These are phyloP conservation scores for Aurelia sp. DNA, from an alignment of 30 jellyfish, hydroid and myxozoan genomes.

Conservation along the genomic window DNA sequence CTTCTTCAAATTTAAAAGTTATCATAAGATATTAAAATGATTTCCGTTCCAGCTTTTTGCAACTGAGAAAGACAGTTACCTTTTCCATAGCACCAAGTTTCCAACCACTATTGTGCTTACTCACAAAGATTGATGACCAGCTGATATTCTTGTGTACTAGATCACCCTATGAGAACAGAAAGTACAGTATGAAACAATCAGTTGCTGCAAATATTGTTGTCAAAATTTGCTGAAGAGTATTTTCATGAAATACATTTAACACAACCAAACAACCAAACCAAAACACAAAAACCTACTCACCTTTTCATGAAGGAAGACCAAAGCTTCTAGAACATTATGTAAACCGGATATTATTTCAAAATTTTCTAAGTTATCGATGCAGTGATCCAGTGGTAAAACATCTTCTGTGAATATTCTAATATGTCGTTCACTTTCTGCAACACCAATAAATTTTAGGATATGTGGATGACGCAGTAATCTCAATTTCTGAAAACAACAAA, in stretches of 20 bases:
- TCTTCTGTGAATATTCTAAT: slow-evolving; percentile 80
- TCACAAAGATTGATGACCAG: slow-evolving; percentile 78
- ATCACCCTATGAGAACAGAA: slow-evolving; percentile 44
- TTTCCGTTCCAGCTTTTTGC: too few species aligned
- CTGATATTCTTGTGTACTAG: slow-evolving; percentile 71
- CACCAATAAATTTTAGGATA: slow-evolving; percentile 72
- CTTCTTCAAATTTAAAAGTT: too few species aligned
- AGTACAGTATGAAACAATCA: too few species aligned
- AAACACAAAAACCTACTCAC: slow-evolving; percentile 1
- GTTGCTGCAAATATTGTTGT: too few species aligned
- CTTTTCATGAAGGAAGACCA: slow-evolving; percentile 84
- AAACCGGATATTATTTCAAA: slow-evolving; percentile 85
- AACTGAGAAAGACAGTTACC: slow-evolving; percentile 3
- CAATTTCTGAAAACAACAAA: slow-evolving; percentile 48
- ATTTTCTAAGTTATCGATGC: slow-evolving; percentile 50
- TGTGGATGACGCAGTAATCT: slow-evolving; percentile 82
- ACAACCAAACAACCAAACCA: too few species aligned
- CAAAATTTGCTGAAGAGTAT: too few species aligned
- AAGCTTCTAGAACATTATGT: slow-evolving; percentile 78
- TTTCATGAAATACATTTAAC: too few species aligned
- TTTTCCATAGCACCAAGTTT: slow-evolving; percentile 84
- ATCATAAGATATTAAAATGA: too few species aligned
- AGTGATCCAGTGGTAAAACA: slow-evolving; percentile 69
- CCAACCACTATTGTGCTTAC: slow-evolving; percentile 83
- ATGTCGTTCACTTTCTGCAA: slow-evolving; percentile 36